Base-by-base conservation (phyloP, 2,797 vertebrate genomes). In the Hafferia zeledoni region DNA sequence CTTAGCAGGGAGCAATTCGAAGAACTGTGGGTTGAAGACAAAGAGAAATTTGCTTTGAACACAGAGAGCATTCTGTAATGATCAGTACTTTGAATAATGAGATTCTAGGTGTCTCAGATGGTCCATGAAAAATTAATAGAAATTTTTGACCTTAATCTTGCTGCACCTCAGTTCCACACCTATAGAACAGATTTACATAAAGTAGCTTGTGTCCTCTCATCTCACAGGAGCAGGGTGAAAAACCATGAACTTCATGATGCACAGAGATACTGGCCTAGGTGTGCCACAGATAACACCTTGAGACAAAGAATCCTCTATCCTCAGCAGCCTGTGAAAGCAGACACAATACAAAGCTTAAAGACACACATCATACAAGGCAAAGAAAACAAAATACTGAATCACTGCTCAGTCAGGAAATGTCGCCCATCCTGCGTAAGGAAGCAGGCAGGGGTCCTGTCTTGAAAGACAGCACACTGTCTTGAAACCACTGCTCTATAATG, bases 61-160 rank as follows among this genome's bases (percentile, higher is more conserved):
- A 75, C 53, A 90, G 80, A 94, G 91, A 91, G 65, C 35, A 44
- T 90, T 91, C 85, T 59, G 59, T 81, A 88, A 91, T 61, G 72
- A 95, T 91, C 79, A 86, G 91, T 89, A 78, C 55, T 83, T 79
- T 52, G 61, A 89, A 90, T 88, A 95, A 90, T 9, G 14, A 89
- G 63, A 94, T 90, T 89, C 50, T 61, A 91, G 72, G 55, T 78
- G 50, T 92, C 91, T 94, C 82, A 91, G 72, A 88, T 59, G 59
- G 72, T 52, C 69, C 50, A 88, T 83, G 55, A 91, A 96, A 94
- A 95, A 89, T 87, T 93, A 94, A 83, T 89, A 69, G 72, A 79
- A 13, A n/a, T 61, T 93, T 95, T 89, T 93, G n/a, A 91, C 89
- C 87, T 94, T 88, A 92, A 92, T 92, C 68, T 92, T 95, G 61